Evolutionary conservation across 2,797 vertebrate genomes (phyloP).

Genomic region (Notolepis coatsorum): DNA sequence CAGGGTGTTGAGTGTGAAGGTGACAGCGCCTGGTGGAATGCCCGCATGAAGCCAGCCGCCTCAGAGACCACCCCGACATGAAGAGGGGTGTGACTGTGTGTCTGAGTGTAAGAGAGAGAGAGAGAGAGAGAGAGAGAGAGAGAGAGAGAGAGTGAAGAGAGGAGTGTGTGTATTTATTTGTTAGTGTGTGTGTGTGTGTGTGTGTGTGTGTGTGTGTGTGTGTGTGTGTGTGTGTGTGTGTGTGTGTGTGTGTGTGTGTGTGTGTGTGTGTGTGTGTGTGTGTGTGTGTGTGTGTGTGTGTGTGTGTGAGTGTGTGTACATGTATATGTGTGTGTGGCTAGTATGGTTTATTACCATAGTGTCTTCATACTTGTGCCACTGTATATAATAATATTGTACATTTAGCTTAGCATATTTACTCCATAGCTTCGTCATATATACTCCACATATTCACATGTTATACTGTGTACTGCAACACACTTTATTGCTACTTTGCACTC

Average conservation of each 20-base stretch:
- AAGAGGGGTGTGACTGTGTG: neutral
- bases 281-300: neutral
- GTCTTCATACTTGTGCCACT: too few species aligned
- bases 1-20: conserved; percentile 38
- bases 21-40: conserved; percentile 33
- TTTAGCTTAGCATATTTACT: too few species aligned
- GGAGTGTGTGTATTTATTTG: conserved; percentile 1
- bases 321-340: neutral
- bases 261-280: neutral
- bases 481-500: neutral
- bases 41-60: conserved; percentile 15
- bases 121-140: neutral
- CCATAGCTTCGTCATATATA: too few species aligned
- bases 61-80: conserved; percentile 24
- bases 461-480: too few species aligned
- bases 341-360: neutral
- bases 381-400: too few species aligned
- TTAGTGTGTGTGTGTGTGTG: neutral
- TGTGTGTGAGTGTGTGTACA: neutral
- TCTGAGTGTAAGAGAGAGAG: neutral
- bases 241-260: neutral
- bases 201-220: neutral
- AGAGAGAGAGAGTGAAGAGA: neutral
- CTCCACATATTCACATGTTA: too few species aligned
- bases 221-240: neutral